Percentiles rank a stretch among this genome's conserved stretches.
These are phyloP conservation scores for Anagyrus pseudococci DNA, from an alignment of 2,888 invertebrate genomes.

Conservation along the genomic window DNA sequence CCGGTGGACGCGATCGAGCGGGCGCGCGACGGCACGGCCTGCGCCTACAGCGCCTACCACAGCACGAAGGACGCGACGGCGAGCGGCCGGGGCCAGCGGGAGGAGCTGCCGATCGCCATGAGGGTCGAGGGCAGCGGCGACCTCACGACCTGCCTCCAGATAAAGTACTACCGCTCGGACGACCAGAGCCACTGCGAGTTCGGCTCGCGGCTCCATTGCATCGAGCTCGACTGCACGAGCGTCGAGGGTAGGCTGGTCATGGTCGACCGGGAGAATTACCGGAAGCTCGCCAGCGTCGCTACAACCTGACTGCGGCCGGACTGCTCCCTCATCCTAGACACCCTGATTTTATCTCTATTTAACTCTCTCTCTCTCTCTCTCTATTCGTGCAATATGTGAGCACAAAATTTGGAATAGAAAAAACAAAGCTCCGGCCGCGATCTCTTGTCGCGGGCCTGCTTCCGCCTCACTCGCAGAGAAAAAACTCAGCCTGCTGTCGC, in stretches of 20 bases:
- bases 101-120: conserved; percentile 62
- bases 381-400: too few species aligned
- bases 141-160: conserved; percentile 64
- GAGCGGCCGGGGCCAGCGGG: conserved; percentile 62
- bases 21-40: conserved; percentile 62
- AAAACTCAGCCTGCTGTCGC: too few species aligned
- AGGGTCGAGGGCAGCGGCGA: conserved; percentile 63
- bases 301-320: conserved; percentile 42
- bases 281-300: not conserved
- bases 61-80: conserved; percentile 60
- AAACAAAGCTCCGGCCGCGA: too few species aligned
- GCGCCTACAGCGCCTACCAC: conserved; percentile 64
- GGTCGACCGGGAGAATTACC: conserved; percentile 63
- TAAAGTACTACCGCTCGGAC: conserved; percentile 65
- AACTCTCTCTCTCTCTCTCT: not conserved
- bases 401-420: too few species aligned
- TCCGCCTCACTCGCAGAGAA: too few species aligned
- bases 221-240: conserved; percentile 65
- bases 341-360: not conserved
- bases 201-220: conserved; percentile 65
- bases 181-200: conserved; percentile 65
- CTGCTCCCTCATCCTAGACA: too few species aligned
- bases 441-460: too few species aligned
- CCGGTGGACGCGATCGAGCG: conserved; percentile 59
- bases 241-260: conserved; percentile 63